Evolutionary conservation across 2,888 invertebrate species (phyloP).

Genomic region (Arenicola marina): DNA sequence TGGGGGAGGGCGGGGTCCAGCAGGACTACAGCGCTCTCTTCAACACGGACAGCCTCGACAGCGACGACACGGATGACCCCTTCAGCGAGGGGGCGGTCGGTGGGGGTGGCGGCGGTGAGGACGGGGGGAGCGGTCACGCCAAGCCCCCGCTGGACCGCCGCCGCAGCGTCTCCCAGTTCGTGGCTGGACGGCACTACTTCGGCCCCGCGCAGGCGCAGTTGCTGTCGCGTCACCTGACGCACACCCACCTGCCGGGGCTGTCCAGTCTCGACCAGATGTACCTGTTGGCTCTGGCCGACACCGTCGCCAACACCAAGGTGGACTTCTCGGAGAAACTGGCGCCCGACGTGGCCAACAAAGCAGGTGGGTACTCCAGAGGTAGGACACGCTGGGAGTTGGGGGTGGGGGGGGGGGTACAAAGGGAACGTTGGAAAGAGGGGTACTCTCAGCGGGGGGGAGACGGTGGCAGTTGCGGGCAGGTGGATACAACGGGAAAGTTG

Average conservation of each 20-base stretch:
- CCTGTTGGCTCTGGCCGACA: conserved; percentile 95
- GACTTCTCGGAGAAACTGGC: conserved; percentile 52
- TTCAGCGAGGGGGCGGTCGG: conserved; percentile 11
- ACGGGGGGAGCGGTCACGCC: background rate
- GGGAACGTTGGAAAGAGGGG: too few species aligned
- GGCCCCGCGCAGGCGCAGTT: conserved; percentile 44
- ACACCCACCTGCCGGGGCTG: conserved; percentile 78
- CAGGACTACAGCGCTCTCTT: conserved; percentile 91
- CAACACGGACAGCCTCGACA: conserved; percentile 64
- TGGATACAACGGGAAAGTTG: too few species aligned
- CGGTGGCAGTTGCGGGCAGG: too few species aligned
- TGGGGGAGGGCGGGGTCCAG: background rate
- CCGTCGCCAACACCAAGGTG: conserved; percentile 70
- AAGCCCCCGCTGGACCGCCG: background rate
- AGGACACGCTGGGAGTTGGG: too few species aligned
- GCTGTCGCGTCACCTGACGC: conserved; percentile 74
- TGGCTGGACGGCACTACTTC: conserved; percentile 39
- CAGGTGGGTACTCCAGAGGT: too few species aligned
- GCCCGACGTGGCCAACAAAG: background rate
- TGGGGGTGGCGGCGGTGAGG: background rate
- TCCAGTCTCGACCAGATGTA: conserved; percentile 98
- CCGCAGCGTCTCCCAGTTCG: background rate
- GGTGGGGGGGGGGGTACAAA: too few species aligned
- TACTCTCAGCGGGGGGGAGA: too few species aligned
- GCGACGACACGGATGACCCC: conserved; percentile 69